Base-by-base conservation (phyloP, 1,140 invertebrate genomes). In the Lerema accius region DNA sequence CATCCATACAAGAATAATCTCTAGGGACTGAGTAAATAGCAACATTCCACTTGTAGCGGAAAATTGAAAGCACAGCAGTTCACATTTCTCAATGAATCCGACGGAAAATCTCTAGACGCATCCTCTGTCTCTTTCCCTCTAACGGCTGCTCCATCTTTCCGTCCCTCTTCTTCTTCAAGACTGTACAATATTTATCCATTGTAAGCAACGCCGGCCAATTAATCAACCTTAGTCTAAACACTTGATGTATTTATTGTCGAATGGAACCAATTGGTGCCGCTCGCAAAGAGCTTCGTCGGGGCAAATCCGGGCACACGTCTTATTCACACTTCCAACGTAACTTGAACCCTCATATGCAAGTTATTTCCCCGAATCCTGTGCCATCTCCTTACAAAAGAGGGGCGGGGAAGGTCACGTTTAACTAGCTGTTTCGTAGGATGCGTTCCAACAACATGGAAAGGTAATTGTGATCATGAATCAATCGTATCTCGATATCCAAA, bases 381-480 rank as follows among this genome's bases (percentile, higher is more conserved):
- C 1, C 1, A 17, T 16, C 0, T 35, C 5, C 7, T 17, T 10
- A 3, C 0, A 10, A 35, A 5, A 26, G 48, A 26, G 55, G 42
- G 16, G 28, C 4, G 17, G 6, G 28, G 19, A 23, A 48, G 69
- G 3, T 65, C 65, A 60, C 43, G 1, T 48, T 43, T 37, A 5
- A 55, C 26, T 51, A 26, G 60, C 1, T 15, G 1, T 59, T 3
- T 23, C 2, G n/a, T n/a, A 56, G 42, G 43, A 46, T 48, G 55
- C 55, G 42, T 59, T 37, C 53, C 26, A 59, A 69, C 67, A 81
- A 75, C 75, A 86, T 79, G 63, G 56, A 73, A 78, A 86, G 80
- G 83, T 88, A 88, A 86, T 88, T 86, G 85, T 75, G 78, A 81
- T 77, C 77, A 86, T 88, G 80, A 81, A 88, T 88, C 83, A 86